These are phyloP conservation scores for Macrosteles quadrilineatus DNA, from an alignment of 1,140 invertebrate species.

Conservation along the genomic window DNA sequence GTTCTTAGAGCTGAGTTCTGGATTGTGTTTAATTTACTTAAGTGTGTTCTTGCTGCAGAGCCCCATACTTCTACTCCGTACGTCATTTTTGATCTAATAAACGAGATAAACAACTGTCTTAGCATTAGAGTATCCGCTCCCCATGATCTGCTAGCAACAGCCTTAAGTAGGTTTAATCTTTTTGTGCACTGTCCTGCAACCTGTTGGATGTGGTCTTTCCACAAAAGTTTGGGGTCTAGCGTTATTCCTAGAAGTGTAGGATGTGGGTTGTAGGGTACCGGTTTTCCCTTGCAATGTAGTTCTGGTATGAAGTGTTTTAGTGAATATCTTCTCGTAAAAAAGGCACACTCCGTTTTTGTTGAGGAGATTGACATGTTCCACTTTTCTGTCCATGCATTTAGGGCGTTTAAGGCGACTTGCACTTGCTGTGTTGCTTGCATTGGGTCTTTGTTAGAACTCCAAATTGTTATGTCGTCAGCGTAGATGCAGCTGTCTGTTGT, in stretches of 20 bases:
- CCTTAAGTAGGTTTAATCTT: neutral
- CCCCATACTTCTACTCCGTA: slow-evolving; percentile 1
- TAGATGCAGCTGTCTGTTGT: too few relatives aligned
- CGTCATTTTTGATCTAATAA: slow-evolving; percentile 15
- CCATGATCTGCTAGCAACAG: neutral
- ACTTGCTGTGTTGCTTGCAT: neutral
- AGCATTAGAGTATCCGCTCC: neutral
- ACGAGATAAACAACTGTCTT: neutral
- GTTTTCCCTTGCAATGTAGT: neutral
- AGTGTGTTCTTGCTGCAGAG: neutral
- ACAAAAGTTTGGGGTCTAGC: slow-evolving; percentile 7
- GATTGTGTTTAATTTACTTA: slow-evolving; percentile 1
- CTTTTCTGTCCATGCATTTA: neutral
- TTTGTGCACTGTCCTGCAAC: neutral
- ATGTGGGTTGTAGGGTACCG: slow-evolving; percentile 4
- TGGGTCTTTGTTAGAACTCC: neutral
- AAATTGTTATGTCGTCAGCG: neutral
- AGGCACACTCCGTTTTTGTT: neutral
- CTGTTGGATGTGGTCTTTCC: neutral
- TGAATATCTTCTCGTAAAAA: slow-evolving; percentile 8
- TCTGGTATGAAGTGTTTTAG: neutral
- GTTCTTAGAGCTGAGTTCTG: neutral
- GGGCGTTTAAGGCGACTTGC: neutral
- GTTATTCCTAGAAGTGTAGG: neutral
- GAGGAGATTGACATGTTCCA: neutral